These are phyloP conservation scores for Homalodisca vitripennis DNA, from an alignment of 1,140 invertebrate genomes.

Conservation along the genomic window DNA sequence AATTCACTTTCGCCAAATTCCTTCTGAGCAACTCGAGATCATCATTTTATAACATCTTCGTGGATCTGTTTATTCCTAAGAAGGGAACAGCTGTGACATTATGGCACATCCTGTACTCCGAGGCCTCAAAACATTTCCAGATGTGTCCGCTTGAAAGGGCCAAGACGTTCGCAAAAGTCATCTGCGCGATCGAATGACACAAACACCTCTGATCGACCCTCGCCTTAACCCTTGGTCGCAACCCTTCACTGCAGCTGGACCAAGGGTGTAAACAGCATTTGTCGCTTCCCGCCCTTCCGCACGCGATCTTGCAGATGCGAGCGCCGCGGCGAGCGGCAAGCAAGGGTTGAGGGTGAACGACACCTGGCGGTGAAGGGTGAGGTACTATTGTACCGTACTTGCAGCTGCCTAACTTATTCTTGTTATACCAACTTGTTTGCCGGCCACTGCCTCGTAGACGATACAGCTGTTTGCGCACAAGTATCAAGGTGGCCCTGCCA, in stretches of 20 bases:
- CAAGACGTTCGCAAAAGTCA: background rate
- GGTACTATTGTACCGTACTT: background rate
- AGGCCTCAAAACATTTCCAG: too few relatives aligned
- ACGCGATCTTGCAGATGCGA: background rate
- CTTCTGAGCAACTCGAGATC: too few relatives aligned
- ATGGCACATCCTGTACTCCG: too few relatives aligned
- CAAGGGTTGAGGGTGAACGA: background rate
- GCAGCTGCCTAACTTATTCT: constrained; percentile 21
- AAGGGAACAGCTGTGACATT: too few relatives aligned
- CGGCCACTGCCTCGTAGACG: background rate
- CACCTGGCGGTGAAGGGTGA: background rate
- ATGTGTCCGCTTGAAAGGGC: too few relatives aligned
- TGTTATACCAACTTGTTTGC: constrained; percentile 18
- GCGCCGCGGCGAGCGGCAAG: background rate
- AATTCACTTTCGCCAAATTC: too few relatives aligned
- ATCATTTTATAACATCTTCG: too few relatives aligned
- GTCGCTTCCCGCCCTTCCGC: background rate
- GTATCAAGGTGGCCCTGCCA: background rate
- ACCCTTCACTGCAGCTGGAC: background rate
- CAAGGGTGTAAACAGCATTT: constrained; percentile 6
- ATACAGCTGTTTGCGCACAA: background rate
- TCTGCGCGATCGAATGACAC: constrained; percentile 11
- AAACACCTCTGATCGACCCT: background rate
- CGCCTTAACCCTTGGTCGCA: background rate
- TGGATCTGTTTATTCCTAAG: too few relatives aligned